A percentile compares a stretch with the other conserved stretches of the same genome.
Conservation (phyloP, 2,888 invertebrate genomes). For the Ommatoiulus sabulosus region DNA sequence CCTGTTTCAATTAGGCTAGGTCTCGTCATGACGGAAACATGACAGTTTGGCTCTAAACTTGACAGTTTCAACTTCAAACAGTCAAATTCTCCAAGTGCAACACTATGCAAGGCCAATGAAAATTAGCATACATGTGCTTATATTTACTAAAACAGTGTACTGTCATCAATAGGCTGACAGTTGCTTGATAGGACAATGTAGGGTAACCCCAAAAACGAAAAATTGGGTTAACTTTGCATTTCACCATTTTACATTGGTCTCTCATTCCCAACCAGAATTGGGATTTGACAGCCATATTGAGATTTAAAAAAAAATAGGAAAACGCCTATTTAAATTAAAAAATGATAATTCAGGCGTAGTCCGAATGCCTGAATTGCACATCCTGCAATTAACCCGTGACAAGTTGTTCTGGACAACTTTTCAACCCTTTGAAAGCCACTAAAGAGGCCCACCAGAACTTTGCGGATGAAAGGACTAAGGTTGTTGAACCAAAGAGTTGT, state of each 20-base stretch:
- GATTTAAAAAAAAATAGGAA: not conserved
- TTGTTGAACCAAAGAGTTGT: not conserved
- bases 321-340: conserved; percentile 27
- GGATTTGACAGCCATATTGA: not conserved
- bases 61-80: no score
- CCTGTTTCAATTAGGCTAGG: no score
- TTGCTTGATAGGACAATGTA: no score
- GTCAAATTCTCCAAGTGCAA: no score
- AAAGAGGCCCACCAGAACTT: not conserved
- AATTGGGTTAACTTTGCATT: not conserved
- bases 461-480: not conserved
- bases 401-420: conserved; percentile 14
- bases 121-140: no score
- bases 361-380: not conserved
- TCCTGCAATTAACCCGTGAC: conserved; percentile 2
- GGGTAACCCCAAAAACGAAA: no score
- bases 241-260: not conserved
- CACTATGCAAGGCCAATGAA: no score
- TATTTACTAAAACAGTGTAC: no score
- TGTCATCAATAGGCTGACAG: no score
- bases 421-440: not conserved
- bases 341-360: conserved; percentile 41
- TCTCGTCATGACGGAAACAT: no score
- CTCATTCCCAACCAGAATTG: not conserved
- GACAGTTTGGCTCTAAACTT: no score